Evolutionary conservation across 2,888 invertebrate genomes (phyloP), one percentile per base, ranked within the genome.

Genomic region (Opisthograptis luteolata): DNA sequence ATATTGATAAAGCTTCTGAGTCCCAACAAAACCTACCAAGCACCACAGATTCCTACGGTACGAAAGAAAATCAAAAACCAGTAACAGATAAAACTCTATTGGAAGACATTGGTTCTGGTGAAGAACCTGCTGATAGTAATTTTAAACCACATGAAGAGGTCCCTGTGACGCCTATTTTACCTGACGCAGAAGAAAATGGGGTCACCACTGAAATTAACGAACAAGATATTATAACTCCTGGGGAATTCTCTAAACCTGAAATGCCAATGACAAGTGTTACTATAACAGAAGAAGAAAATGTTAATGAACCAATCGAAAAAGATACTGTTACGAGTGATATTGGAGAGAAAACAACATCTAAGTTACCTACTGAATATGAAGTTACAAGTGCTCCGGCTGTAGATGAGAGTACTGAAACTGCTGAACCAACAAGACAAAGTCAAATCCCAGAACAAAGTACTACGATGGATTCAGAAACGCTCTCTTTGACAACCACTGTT

Each of bases 91-190:
- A 42, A 50, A 5, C 36, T 48, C 30, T 40, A 35, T 22, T 45
- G 42, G 47, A 57, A 35, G 48, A 57, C 34, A 43, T 55, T 56
- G 49, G 59, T 17, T 55, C 58, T 43, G 48, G 57, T 37, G 67
- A 67, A 32, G 1, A 12, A 32, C 52, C 52, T 27, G 53, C 58
- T 44, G 54, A 58, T 25, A 56, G 41, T 24, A 58, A 46, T 40
- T 27, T 45, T 41, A 43, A 55, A 55, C 64, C 41, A 42, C 52
- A 45, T 28, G 46, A 52, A 48, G 40, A 28, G 8, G 14, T 30
- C n/a, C 15, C 51, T 8, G 15, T 24, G 3, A 13, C 49, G 28
- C 32, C 57, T 37, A 22, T 12, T 20, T 15, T 36, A 37, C 47
- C 48, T 34, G 14, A 9, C 1, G 36, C 14, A 22, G 34, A 47